A percentile compares a stretch with the other conserved stretches of the same genome.
Evolutionary conservation across 2,888 invertebrate genomes (phyloP).

Genomic region (Coenonympha arcania): DNA sequence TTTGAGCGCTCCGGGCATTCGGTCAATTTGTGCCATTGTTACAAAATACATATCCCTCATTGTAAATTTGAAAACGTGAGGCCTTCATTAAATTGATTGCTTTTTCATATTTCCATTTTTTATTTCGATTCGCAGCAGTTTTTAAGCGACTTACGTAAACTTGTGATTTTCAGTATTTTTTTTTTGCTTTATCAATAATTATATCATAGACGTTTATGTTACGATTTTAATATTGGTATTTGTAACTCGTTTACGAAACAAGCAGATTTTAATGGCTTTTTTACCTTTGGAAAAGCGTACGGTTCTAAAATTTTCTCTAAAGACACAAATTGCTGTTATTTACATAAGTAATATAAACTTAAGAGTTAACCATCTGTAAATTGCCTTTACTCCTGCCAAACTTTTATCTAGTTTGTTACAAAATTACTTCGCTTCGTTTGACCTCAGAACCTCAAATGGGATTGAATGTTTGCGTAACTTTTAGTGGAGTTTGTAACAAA

Average conservation of each 20-base stretch:
- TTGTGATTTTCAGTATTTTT: no score
- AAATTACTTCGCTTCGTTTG: neutral
- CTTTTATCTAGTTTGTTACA: neutral
- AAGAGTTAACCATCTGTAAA: neutral
- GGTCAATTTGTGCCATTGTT: conserved; percentile 68
- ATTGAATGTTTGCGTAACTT: neutral
- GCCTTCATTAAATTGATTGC: conserved; percentile 32
- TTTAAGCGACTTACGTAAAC: no score
- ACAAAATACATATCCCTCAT: conserved; percentile 51
- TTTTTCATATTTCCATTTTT: conserved; percentile 22
- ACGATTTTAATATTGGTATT: no score
- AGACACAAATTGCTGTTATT: no score
- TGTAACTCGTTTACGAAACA: no score
- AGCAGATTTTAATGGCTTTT: no score
- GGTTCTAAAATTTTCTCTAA: no score
- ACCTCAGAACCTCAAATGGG: neutral
- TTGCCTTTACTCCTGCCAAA: neutral
- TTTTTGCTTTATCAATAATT: no score
- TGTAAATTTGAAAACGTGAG: conserved; percentile 45
- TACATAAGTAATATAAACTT: no score
- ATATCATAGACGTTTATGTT: no score
- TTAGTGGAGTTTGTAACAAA: neutral
- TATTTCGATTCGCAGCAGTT: no score
- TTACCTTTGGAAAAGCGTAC: no score
- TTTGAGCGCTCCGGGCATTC: conserved; percentile 44